phyloP scores from a whole-genome alignment of 2,113 vertebrate genomes.

The Odocoileus hemionus region DNA sequence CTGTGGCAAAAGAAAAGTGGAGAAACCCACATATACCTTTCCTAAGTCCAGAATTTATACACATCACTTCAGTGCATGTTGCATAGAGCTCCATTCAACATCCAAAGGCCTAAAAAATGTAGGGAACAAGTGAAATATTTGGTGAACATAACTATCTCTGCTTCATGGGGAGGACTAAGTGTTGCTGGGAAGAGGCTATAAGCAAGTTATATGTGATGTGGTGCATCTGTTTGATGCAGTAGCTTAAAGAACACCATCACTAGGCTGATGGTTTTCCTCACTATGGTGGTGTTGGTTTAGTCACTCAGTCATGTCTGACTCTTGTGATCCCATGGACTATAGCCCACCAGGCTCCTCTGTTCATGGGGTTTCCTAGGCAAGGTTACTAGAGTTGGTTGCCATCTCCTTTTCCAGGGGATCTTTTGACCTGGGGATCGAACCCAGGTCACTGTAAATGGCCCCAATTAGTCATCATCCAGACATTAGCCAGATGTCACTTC shows the following conservation, averaged over 20 bases:
- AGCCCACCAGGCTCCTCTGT: not conserved
- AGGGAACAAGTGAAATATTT: not conserved
- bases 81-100: not conserved
- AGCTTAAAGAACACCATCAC: not conserved
- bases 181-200: not conserved
- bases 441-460: not conserved
- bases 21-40: not conserved
- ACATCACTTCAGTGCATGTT: not conserved
- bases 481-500: not conserved
- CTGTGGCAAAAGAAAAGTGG: not conserved
- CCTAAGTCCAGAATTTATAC: not conserved
- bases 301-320: not conserved
- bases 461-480: not conserved
- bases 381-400: not conserved
- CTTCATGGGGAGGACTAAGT: not conserved
- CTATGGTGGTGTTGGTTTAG: not conserved
- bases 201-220: not conserved
- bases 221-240: not conserved
- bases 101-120: not conserved
- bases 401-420: not conserved
- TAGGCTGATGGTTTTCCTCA: not conserved
- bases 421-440: not conserved
- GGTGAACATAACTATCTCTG: not conserved
- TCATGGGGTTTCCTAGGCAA: not conserved
- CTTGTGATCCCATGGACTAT: not conserved